phyloP scores from a whole-genome alignment of 2,113 vertebrate genomes.

The Bagarius yarrelli region DNA sequence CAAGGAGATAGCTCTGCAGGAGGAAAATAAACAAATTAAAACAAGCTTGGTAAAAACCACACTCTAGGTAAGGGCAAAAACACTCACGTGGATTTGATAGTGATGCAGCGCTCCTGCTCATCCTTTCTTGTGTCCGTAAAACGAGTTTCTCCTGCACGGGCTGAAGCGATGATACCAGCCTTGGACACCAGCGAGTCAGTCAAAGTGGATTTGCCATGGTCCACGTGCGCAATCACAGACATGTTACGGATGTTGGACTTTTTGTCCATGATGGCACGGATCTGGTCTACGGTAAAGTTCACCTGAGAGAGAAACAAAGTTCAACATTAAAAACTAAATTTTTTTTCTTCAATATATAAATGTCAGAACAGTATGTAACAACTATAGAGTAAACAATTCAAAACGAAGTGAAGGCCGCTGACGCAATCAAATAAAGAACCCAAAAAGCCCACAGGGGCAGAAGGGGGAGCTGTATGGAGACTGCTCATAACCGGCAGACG shows the following conservation, averaged over 20 bases:
- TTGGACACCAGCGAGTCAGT: constrained; percentile 96
- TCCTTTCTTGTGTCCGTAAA: constrained; percentile 96
- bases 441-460: background rate
- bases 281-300: constrained; percentile 98
- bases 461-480: background rate
- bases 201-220: constrained; percentile 93
- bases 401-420: no score
- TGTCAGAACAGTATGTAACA: background rate
- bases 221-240: constrained; percentile 96
- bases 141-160: constrained; percentile 89
- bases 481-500: background rate
- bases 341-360: no score
- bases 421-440: background rate
- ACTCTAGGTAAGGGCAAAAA: no score
- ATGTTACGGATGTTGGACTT: constrained; percentile 98
- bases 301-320: constrained; percentile 66
- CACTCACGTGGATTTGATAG: constrained; percentile 96
- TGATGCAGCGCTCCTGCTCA: constrained; percentile 95
- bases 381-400: background rate
- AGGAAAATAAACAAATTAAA: background rate
- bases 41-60: background rate
- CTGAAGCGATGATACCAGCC: constrained; percentile 91
- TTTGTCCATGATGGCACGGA: constrained; percentile 98
- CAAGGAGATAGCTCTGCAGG: constrained; percentile 85
- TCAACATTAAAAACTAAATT: no score